phyloP scores from a whole-genome alignment of 2,888 invertebrate species.

The Rhyacophila evoluta region DNA sequence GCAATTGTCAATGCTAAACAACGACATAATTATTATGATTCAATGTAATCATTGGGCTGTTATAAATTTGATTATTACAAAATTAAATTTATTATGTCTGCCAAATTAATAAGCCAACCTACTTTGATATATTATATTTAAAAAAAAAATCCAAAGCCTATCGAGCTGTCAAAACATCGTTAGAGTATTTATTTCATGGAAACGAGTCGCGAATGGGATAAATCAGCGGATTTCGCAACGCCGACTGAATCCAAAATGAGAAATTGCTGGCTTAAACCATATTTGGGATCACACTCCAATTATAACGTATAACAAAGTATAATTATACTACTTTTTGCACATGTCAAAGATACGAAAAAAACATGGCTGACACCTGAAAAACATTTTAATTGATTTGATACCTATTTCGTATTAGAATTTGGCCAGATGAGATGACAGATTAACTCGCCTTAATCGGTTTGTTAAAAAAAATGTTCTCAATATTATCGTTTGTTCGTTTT shows the following conservation, averaged over 20 bases:
- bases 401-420: background rate
- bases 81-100: background rate
- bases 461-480: no score
- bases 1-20: no score
- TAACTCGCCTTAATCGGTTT: background rate
- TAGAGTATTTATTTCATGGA: background rate
- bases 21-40: no score
- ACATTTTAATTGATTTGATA: background rate
- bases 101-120: no score
- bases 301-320: slow-evolving; percentile 7
- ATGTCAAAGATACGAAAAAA: background rate
- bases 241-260: background rate
- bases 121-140: background rate
- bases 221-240: slow-evolving; percentile 7
- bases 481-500: no score
- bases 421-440: slow-evolving; percentile 8
- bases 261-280: background rate
- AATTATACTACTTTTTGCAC: slow-evolving; percentile 14
- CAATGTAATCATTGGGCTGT: background rate
- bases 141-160: background rate
- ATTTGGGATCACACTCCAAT: slow-evolving; percentile 14
- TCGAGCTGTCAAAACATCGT: slow-evolving; percentile 7
- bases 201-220: background rate
- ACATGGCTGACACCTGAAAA: background rate
- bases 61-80: background rate